Evolutionary conservation across 35 echinoderm and acorn worm genomes (phyloP).

Genomic region (Acanthaster planci): DNA sequence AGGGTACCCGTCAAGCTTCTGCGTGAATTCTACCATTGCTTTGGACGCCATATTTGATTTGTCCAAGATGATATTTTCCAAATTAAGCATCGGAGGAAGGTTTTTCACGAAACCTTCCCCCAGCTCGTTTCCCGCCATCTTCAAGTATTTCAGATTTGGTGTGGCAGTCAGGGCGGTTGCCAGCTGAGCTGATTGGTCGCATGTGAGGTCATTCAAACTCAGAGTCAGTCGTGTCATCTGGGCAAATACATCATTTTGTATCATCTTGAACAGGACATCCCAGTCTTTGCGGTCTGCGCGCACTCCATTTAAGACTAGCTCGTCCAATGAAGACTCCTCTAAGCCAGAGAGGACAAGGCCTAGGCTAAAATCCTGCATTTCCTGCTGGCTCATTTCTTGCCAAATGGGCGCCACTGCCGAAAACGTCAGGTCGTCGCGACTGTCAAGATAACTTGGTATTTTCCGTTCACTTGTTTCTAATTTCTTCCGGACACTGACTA

Average conservation of each 20-base stretch:
- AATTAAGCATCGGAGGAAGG: neutral
- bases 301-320: constrained; percentile 38
- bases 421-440: constrained; percentile 16
- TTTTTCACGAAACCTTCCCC: constrained; percentile 35
- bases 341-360: constrained; percentile 33
- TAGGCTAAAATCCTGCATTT: constrained; percentile 35
- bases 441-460: constrained; percentile 28
- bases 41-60: constrained; percentile 29
- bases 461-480: neutral
- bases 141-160: constrained; percentile 40
- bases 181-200: neutral
- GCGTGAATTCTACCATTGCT: constrained; percentile 3
- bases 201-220: constrained; percentile 12
- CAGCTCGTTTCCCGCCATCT: constrained; percentile 43
- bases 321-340: constrained; percentile 21
- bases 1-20: constrained; percentile 15
- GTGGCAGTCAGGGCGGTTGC: neutral
- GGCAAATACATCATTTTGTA: neutral
- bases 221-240: constrained; percentile 28
- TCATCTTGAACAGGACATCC: constrained; percentile 29
- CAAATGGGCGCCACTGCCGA: constrained; percentile 28
- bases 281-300: constrained; percentile 26
- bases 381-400: constrained; percentile 17
- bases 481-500: neutral
- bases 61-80: constrained; percentile 40